Evolutionary conservation across 2,888 invertebrate genomes (phyloP).

Genomic region (Callinectes sapidus): DNA sequence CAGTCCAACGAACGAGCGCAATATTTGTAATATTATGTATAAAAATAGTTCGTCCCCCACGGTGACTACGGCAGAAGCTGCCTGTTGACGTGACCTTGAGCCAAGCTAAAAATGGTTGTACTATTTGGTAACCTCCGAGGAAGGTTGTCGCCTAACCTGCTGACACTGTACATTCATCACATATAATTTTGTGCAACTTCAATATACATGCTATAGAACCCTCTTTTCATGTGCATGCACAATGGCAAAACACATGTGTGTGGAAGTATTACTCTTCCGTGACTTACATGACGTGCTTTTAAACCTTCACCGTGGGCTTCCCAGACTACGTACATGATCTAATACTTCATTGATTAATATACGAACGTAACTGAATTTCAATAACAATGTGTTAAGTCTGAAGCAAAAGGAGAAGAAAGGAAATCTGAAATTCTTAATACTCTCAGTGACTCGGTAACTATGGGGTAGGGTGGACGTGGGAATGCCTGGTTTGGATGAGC

Average conservation of each 20-base stretch:
- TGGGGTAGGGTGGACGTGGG: background rate
- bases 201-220: background rate
- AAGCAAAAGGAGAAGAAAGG: background rate
- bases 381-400: background rate
- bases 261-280: background rate
- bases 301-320: background rate
- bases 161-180: background rate
- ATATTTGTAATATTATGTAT: slow-evolving; percentile 49
- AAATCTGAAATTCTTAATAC: background rate
- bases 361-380: background rate
- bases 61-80: background rate
- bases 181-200: background rate
- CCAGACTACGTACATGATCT: background rate
- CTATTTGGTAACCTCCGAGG: background rate
- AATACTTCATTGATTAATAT: no score
- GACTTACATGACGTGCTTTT: background rate
- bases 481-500: background rate
- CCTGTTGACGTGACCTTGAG: slow-evolving; percentile 26
- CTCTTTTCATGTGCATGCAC: background rate
- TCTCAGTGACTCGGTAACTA: background rate
- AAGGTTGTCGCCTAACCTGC: slow-evolving; percentile 2
- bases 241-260: background rate
- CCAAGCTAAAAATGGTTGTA: background rate
- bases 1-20: background rate
- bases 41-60: background rate